Percentiles rank a stretch among this genome's conserved stretches.
Conservation (phyloP, 2,113 vertebrate genomes). For the Centrocercus urophasianus region DNA sequence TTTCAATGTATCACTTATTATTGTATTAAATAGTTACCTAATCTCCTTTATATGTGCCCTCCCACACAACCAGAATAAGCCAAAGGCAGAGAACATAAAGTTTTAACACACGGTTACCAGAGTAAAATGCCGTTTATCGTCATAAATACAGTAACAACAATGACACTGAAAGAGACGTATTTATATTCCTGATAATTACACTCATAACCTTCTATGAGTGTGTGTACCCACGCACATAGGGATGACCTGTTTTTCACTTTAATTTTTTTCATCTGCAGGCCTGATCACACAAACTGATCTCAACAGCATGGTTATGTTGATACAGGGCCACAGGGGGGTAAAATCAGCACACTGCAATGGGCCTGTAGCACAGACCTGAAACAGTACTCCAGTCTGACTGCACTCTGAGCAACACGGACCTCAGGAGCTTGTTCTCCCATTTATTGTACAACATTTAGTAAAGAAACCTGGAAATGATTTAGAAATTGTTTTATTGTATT, state of each 20-base stretch:
- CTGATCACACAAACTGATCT: background rate
- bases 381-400: accelerated
- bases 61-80: background rate
- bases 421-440: background rate
- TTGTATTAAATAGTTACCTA: background rate
- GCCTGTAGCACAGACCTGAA: background rate
- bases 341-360: background rate
- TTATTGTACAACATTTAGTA: background rate
- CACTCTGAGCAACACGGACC: accelerated
- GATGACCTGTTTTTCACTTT: background rate
- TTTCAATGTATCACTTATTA: background rate
- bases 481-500: background rate
- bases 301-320: background rate
- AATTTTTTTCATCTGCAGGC: background rate
- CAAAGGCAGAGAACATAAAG: background rate
- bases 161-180: background rate
- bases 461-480: background rate
- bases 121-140: background rate
- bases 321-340: background rate
- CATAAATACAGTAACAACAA: background rate
- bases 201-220: background rate
- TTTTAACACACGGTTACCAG: background rate
- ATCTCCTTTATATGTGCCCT: background rate
- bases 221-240: background rate
- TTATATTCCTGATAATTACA: background rate